A percentile compares a stretch with the other conserved stretches of the same genome.
Evolutionary conservation across 2,888 invertebrate genomes (phyloP).

Genomic region (Synanthedon formicaeformis): DNA sequence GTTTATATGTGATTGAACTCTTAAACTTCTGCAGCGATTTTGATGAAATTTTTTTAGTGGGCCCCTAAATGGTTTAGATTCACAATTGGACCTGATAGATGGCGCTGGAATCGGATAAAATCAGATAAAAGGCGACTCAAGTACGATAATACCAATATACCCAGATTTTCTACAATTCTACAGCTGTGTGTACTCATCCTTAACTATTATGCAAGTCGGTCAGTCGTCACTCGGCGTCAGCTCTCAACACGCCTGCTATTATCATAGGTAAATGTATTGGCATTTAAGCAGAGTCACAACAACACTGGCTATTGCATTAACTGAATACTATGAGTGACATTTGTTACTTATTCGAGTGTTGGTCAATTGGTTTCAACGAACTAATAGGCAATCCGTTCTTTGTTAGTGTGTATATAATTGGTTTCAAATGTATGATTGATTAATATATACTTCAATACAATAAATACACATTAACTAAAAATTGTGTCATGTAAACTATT

Average conservation of each 20-base stretch:
- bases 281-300: constrained; percentile 31
- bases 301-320: constrained; percentile 28
- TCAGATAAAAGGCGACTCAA: too few relatives aligned
- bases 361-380: constrained; percentile 31
- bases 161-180: too few relatives aligned
- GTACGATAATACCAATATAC: too few relatives aligned
- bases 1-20: too few relatives aligned
- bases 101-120: too few relatives aligned
- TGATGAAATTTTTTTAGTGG: too few relatives aligned
- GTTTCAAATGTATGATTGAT: background rate
- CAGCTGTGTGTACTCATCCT: background rate
- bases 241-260: constrained; percentile 21
- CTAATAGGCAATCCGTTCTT: background rate
- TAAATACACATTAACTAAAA: too few relatives aligned
- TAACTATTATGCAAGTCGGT: constrained; percentile 27
- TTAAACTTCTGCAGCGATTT: too few relatives aligned
- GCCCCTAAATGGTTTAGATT: too few relatives aligned
- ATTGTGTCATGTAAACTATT: too few relatives aligned
- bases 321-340: constrained; percentile 28
- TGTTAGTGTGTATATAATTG: background rate
- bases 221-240: constrained; percentile 21
- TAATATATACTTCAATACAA: too few relatives aligned
- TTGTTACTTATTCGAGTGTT: constrained; percentile 31
- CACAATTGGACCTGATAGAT: too few relatives aligned
- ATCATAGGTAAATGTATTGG: constrained; percentile 35